Evolutionary conservation across 1,140 invertebrate genomes (phyloP), one percentile per base, ranked within the genome.

Genomic region (Micrasema longulum): DNA sequence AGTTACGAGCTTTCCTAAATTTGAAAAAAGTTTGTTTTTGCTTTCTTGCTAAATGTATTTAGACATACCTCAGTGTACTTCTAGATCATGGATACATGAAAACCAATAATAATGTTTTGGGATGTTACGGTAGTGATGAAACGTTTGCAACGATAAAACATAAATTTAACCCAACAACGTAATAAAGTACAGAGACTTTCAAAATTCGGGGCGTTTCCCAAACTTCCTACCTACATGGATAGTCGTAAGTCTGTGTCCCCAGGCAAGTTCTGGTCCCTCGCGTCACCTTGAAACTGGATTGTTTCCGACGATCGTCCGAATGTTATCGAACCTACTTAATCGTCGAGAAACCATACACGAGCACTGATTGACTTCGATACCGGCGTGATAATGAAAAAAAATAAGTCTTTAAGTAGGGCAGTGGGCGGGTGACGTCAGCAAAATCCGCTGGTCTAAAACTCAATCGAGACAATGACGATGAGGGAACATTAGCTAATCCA

Each of bases 401-500:
- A 20, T 53, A 18, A 36, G 55, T 14, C 16, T 23, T 9, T 0
- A 38, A 60, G 55, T 60, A 38, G 55, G 55, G 20, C 60, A 64
- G 43, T 64, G 60, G 60, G 60, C 41, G 60, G 41, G 26, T 45
- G 60, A 64, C 60, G 60, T 64, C 60, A 64, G 43, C 41, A 6
- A 23, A 47, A 60, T 41, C 35, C 14, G 43, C 20, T 12, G 22
- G 22, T 36, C 20, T 64, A 16, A 64, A 57, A 45, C 26, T 14
- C 57, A 22, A 45, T 35, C 31, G n/a, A 64, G 23, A 64, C 60
- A 47, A 62, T 62, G 14, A 16, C 43, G 60, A 23, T 47, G 41
- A 47, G 22, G 60, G n/a, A 64, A 47, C 43, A 31, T 47, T 45
- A 64, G 12, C 41, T 26, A 64, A 64, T 64, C 60, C 41, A 47